Percentiles rank a stretch among this genome's conserved stretches.
phyloP scores from a whole-genome alignment of 1,140 invertebrate genomes.

The Ips typographus region DNA sequence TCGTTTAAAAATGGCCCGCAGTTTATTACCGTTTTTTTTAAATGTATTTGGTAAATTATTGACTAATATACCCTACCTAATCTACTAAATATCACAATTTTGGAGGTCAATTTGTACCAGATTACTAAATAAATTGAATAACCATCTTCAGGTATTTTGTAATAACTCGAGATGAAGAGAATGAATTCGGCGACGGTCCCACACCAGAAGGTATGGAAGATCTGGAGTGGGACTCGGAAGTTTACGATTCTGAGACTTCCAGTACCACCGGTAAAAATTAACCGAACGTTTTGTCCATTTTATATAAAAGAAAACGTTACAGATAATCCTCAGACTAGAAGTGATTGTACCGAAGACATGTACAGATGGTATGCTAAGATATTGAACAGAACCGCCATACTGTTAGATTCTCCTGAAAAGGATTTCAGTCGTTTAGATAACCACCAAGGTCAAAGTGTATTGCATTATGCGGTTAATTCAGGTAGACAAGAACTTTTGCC shows the following conservation, averaged over 20 bases:
- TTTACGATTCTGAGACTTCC: slow-evolving; percentile 47
- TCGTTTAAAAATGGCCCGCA: too few species aligned
- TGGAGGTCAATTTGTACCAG: too few species aligned
- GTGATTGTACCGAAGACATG: slow-evolving; percentile 47
- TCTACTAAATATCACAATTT: too few species aligned
- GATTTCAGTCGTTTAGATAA: slow-evolving; percentile 54
- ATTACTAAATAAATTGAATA: too few species aligned
- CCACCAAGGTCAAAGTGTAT: slow-evolving; percentile 55
- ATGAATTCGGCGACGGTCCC: slow-evolving; percentile 53
- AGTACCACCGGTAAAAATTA: slow-evolving; percentile 14
- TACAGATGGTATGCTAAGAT: slow-evolving; percentile 60
- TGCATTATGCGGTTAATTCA: slow-evolving; percentile 63
- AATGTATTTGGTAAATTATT: too few species aligned
- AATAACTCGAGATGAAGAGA: slow-evolving; percentile 48
- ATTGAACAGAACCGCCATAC: slow-evolving; percentile 56
- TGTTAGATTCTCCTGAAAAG: slow-evolving; percentile 49
- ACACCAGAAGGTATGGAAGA: slow-evolving; percentile 64
- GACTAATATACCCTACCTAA: too few species aligned
- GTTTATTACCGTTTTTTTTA: too few species aligned
- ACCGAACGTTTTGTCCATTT: not conserved
- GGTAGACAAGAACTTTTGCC: slow-evolving; percentile 34
- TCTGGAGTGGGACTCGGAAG: slow-evolving; percentile 61
- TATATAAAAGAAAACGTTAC: not conserved
- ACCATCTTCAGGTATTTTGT: slow-evolving; percentile 46
- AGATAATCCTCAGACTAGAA: slow-evolving; percentile 25